Evolutionary conservation across 2,888 invertebrate species (phyloP).

Genomic region (Microctonus aethiopoides): DNA sequence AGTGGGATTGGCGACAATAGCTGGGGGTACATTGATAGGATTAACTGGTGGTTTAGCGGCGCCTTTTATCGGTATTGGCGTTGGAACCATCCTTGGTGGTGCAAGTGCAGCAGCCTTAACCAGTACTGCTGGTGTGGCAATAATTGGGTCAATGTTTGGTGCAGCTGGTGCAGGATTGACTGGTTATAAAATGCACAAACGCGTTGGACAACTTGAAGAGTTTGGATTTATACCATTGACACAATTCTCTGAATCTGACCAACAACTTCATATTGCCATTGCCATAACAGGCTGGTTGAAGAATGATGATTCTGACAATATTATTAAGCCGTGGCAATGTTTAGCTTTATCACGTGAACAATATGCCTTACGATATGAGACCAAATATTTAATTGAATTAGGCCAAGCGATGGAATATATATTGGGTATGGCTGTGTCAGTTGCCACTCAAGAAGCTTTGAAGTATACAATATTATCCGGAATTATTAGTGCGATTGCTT

Average conservation of each 20-base stretch:
- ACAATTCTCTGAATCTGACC: conserved; percentile 50
- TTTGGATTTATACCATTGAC: conserved; percentile 73
- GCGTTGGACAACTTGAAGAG: conserved; percentile 76
- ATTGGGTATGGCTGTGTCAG: conserved; percentile 70
- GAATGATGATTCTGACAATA: conserved; percentile 66
- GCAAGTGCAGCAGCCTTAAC: conserved; percentile 68
- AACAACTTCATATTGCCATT: conserved; percentile 72
- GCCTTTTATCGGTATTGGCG: conserved; percentile 71
- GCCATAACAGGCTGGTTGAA: conserved; percentile 76
- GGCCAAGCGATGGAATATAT: conserved; percentile 75
- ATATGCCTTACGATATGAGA: conserved; percentile 74
- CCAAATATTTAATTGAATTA: conserved; percentile 71
- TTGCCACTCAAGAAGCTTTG: conserved; percentile 74
- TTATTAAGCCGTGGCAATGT: conserved; percentile 71
- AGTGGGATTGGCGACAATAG: conserved; percentile 74
- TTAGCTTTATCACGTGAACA: conserved; percentile 72
- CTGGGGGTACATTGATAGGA: conserved; percentile 75
- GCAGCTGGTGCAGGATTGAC: conserved; percentile 77
- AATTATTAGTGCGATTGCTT: conserved; percentile 73
- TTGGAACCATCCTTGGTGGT: conserved; percentile 68
- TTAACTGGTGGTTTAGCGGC: conserved; percentile 77
- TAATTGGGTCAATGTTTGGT: conserved; percentile 74
- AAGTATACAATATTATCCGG: conserved; percentile 75
- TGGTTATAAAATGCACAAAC: conserved; percentile 77
- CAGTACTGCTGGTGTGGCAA: conserved; percentile 69